Conservation (phyloP, 2,113 vertebrate species). For the Lethenteron camtschaticum region DNA sequence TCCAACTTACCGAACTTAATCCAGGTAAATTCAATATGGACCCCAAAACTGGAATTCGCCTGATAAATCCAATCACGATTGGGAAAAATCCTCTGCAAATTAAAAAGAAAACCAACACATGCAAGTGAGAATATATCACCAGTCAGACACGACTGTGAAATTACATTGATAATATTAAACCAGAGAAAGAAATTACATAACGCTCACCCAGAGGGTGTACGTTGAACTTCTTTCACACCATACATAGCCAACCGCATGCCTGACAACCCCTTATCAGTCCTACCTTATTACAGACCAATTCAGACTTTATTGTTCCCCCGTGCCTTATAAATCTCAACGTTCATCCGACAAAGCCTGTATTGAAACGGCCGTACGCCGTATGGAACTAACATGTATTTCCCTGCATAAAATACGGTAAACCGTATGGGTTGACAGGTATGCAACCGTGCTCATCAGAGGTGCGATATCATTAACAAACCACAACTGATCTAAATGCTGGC, state of each 20-base stretch:
- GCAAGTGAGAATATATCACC: not conserved
- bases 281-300: too few species aligned
- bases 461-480: slow-evolving; percentile 3
- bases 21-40: slow-evolving; percentile 87
- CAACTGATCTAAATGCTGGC: not conserved
- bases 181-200: not conserved
- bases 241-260: not conserved
- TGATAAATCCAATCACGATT: slow-evolving; percentile 74
- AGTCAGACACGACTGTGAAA: not conserved
- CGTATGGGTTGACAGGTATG: not conserved
- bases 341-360: too few species aligned
- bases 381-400: not conserved
- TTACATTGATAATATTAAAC: not conserved
- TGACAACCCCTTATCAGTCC: not conserved
- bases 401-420: not conserved
- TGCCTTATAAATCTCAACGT: too few species aligned
- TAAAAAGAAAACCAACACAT: slow-evolving; percentile 6
- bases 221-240: not conserved
- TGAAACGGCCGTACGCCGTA: not conserved
- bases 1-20: slow-evolving; percentile 69
- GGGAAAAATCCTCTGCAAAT: slow-evolving; percentile 77
- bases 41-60: slow-evolving; percentile 78
- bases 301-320: too few species aligned
- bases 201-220: not conserved
- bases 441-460: not conserved